Conservation (phyloP, 2,113 vertebrate genomes). For the Eclectus roratus region DNA sequence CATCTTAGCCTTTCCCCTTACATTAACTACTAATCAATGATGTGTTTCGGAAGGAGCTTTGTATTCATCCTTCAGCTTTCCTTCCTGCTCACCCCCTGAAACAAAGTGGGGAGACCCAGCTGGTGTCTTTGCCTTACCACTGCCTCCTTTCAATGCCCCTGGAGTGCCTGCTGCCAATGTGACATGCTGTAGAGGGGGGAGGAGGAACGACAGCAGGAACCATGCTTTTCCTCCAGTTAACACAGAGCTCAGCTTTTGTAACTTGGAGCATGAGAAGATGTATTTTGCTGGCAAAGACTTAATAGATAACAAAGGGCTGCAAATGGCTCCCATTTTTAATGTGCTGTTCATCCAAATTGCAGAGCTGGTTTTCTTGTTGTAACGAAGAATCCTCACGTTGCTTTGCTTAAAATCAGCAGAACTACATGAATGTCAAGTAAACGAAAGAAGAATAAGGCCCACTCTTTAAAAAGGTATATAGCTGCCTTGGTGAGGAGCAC, state of each 20-base stretch:
- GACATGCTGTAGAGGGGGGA: not conserved
- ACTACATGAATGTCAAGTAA: not conserved
- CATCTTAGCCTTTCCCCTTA: not conserved
- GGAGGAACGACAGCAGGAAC: not conserved
- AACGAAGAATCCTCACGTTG: not conserved
- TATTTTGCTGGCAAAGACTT: not conserved
- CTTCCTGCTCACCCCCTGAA: not conserved
- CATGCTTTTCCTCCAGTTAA: not conserved
- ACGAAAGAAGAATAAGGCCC: not conserved
- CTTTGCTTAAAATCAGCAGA: not conserved
- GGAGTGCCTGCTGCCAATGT: rapidly evolving
- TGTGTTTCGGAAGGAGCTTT: not conserved
- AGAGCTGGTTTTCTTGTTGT: not conserved
- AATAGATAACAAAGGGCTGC: not conserved
- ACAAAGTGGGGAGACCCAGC: rapidly evolving
- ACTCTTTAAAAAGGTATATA: not conserved
- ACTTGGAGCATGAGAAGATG: not conserved
- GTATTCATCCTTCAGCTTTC: not conserved
- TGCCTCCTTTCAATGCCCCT: not conserved
- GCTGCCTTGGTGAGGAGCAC: not conserved
- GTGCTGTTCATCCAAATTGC: not conserved
- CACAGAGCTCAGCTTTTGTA: not conserved
- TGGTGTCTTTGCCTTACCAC: not conserved
- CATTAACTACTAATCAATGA: not conserved
- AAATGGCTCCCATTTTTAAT: not conserved